Conservation (phyloP, 2,797 vertebrate genomes). For the Tolypeutes matacus region DNA sequence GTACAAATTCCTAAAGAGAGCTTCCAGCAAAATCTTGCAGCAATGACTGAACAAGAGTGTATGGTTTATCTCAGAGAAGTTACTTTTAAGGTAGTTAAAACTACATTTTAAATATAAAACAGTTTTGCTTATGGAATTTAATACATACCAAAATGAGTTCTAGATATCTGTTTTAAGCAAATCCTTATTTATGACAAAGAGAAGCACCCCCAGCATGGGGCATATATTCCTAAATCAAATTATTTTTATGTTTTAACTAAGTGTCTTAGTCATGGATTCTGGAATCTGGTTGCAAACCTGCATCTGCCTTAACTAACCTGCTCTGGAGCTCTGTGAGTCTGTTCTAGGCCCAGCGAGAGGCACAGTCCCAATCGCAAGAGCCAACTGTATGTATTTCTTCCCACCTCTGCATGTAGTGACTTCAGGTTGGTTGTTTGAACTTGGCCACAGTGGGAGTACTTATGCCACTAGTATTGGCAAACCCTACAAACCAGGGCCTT, state of each 20-base stretch:
- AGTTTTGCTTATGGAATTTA: neutral
- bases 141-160: neutral
- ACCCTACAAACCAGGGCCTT: neutral
- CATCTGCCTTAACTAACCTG: too few species aligned
- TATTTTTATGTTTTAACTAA: neutral
- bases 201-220: accelerated
- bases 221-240: accelerated
- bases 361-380: accelerated
- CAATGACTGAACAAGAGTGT: accelerated
- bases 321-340: accelerated
- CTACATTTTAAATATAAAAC: neutral
- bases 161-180: neutral
- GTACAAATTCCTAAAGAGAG: neutral
- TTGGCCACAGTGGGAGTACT: accelerated
- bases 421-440: neutral
- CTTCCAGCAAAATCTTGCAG: neutral
- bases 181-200: neutral
- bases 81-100: neutral
- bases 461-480: neutral
- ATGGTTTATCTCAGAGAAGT: neutral
- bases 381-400: accelerated
- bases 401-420: accelerated
- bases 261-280: neutral
- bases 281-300: neutral
- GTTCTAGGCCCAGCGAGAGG: accelerated